Evolutionary conservation across 2,888 invertebrate genomes (phyloP), one percentile per base, ranked within the genome.

Genomic region (Agrotis ipsilon): DNA sequence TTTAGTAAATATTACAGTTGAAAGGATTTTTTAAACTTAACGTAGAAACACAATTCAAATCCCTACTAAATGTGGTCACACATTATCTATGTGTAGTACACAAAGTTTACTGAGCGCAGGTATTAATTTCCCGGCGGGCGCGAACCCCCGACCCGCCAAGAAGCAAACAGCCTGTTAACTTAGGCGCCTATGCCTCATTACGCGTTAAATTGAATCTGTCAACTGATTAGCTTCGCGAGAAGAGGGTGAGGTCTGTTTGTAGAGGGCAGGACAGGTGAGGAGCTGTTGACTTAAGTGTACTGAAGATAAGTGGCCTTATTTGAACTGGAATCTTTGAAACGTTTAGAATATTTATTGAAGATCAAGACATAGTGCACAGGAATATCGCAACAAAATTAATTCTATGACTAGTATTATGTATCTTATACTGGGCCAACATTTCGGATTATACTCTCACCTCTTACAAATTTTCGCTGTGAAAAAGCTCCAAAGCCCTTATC

Each of bases 121-220:
- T 88, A 88, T 88, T 91, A 91, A 92, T 92, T 90, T 91, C 90
- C 92, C 90, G 87, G 79, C 83, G 90, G 88, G 88, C 87, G 75
- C 72, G 52, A 65, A 75, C 80, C 86, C 81, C 82, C 86, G 88
- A 89, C 87, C 87, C 87, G 80, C 75, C 80, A 82, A 76, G 84
- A 81, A 78, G 79, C 81, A 86, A 84, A 83, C 84, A 85, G 64
- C 63, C 75, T 73, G 86, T 80, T 77, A 83, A 83, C 81, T 66
- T 73, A 77, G 80, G 77, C 71, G 54, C 74, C 75, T 68, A 78
- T 65, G 76, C 60, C 81, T 83, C 78, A 85, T 83, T 83, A 83
- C 79, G 51, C 59, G 61, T 73, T 84, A 85, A 85, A 84, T 84
- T 85, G 86, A 85, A 85, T 81, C 84, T 84, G 84, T 84, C 86